These are phyloP conservation scores for Agrochola macilenta DNA, from an alignment of 2,888 invertebrate genomes.

Conservation along the genomic window DNA sequence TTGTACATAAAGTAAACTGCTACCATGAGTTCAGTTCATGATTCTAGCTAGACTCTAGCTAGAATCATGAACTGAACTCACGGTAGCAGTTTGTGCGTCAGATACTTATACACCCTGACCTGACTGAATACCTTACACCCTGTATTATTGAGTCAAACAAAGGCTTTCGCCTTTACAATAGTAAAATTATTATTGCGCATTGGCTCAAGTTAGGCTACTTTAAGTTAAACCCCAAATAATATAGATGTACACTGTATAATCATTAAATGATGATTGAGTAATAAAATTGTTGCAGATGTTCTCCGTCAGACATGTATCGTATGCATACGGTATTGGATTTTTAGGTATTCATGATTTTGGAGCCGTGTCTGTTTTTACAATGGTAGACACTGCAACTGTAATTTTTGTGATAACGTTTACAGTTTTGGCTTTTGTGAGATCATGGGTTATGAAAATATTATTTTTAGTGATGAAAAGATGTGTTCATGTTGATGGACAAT, in stretches of 20 bases:
- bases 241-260: background rate
- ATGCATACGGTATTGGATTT: conserved; percentile 79
- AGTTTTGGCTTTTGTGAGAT: conserved; percentile 73
- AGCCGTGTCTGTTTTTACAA: conserved; percentile 77
- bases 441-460: conserved; percentile 76
- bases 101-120: too few species aligned
- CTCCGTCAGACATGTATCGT: conserved; percentile 70
- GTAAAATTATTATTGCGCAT: background rate
- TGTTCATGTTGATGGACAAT: conserved; percentile 66
- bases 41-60: too few species aligned
- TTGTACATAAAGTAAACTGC: too few species aligned
- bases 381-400: conserved; percentile 81
- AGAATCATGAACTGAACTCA: background rate
- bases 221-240: background rate
- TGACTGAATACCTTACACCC: too few species aligned
- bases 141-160: background rate
- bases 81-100: background rate
- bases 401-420: conserved; percentile 77
- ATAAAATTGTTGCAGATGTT: conserved; percentile 74
- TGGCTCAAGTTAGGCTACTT: background rate
- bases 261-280: background rate
- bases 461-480: conserved; percentile 72
- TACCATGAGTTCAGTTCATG: too few species aligned
- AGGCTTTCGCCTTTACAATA: too few species aligned
- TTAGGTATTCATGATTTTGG: conserved; percentile 81